Evolutionary conservation across 1,140 invertebrate species (phyloP).

Genomic region (Rhagoletis pomonella): DNA sequence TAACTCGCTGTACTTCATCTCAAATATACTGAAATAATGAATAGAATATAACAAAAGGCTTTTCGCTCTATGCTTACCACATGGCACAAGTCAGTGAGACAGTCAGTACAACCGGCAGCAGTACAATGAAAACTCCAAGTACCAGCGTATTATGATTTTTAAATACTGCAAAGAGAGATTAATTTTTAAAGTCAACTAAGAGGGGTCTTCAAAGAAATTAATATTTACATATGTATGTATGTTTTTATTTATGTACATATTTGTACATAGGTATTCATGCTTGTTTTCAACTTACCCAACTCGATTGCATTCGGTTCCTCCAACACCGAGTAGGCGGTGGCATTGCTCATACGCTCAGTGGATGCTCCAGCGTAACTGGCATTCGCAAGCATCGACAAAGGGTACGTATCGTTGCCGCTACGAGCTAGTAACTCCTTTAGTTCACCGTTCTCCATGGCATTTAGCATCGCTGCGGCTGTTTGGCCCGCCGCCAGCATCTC

Average conservation of each 20-base stretch:
- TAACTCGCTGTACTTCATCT: too few relatives aligned
- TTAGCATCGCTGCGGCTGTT: background rate
- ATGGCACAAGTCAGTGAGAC: slow-evolving; percentile 67
- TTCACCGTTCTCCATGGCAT: background rate
- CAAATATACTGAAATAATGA: too few relatives aligned
- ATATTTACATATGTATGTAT: background rate
- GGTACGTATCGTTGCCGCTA: slow-evolving; percentile 34
- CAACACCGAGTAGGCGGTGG: slow-evolving; percentile 64
- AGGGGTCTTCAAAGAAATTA: slow-evolving; percentile 16
- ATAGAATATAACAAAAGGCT: too few relatives aligned
- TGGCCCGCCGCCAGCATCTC: slow-evolving; percentile 53
- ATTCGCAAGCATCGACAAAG: slow-evolving; percentile 2
- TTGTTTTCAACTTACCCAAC: slow-evolving; percentile 19
- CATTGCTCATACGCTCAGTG: slow-evolving; percentile 58
- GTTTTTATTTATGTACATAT: background rate
- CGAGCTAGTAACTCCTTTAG: slow-evolving; percentile 51
- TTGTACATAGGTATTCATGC: background rate
- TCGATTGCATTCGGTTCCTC: slow-evolving; percentile 53
- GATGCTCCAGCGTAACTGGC: slow-evolving; percentile 10
- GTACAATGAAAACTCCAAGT: slow-evolving; percentile 65
- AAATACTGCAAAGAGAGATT: slow-evolving; percentile 43
- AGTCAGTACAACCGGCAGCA: slow-evolving; percentile 65
- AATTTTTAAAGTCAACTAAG: background rate
- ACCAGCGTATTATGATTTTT: slow-evolving; percentile 25
- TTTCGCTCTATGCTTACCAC: slow-evolving; percentile 60